phyloP scores from a whole-genome alignment of 2,797 vertebrate genomes.

The Protonibea diacanthus region DNA sequence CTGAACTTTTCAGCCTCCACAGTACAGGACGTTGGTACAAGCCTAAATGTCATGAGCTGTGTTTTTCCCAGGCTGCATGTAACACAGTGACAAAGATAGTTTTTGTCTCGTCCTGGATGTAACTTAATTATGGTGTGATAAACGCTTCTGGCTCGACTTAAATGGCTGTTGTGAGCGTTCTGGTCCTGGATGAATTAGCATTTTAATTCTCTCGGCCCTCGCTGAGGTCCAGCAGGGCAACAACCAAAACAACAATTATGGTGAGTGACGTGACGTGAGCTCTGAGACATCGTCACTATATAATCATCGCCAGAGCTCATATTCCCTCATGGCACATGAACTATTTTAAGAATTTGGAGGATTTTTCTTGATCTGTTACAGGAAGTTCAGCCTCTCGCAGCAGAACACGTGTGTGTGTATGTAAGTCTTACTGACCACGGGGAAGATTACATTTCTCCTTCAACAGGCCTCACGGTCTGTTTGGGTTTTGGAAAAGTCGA shows the following conservation, averaged over 20 bases:
- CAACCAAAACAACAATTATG: conserved; percentile 73
- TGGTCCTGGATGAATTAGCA: conserved; percentile 61
- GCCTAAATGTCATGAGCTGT: conserved; percentile 21
- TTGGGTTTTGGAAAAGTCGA: not conserved
- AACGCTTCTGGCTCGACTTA: conserved; percentile 42
- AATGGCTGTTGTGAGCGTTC: conserved; percentile 39
- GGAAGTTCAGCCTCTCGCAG: conserved; percentile 56
- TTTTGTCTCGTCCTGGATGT: conserved; percentile 44
- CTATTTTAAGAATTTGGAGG: conserved; percentile 70
- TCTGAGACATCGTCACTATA: conserved; percentile 52
- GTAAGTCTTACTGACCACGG: conserved; percentile 28
- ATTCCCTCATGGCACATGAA: conserved; percentile 57
- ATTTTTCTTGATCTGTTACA: conserved; percentile 54
- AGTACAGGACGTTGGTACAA: not conserved
- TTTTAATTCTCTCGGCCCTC: conserved; percentile 56
- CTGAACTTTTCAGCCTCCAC: too few species aligned
- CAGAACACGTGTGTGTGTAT: conserved; percentile 27
- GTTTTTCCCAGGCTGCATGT: conserved; percentile 53
- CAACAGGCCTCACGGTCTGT: not conserved
- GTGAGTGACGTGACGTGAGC: conserved; percentile 67
- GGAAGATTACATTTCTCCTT: conserved; percentile 25
- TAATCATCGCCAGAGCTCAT: conserved; percentile 69
- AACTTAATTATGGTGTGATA: conserved; percentile 67
- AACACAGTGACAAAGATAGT: conserved; percentile 54
- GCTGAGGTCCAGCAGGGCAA: conserved; percentile 48